These are phyloP conservation scores for Poeciliopsis occidentalis DNA, from an alignment of 2,113 vertebrate genomes.

Conservation along the genomic window DNA sequence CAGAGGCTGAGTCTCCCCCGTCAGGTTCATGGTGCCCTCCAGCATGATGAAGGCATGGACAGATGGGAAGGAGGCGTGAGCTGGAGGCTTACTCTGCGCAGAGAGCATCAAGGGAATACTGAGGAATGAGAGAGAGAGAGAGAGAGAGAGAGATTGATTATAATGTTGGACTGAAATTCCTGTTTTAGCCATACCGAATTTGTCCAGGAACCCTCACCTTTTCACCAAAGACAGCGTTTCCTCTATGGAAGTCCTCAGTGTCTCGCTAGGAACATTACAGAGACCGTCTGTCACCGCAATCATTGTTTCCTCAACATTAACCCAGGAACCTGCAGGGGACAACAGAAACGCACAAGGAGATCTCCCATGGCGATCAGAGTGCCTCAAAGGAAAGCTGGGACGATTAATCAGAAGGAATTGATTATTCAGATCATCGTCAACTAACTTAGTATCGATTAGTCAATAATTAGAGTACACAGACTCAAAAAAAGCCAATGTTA, in stretches of 20 bases:
- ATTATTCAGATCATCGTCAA: too few species aligned
- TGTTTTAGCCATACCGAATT: neutral
- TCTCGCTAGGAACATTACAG: constrained; percentile 78
- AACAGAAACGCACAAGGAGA: neutral
- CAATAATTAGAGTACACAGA: too few species aligned
- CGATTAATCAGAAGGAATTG: too few species aligned
- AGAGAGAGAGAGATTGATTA: neutral
- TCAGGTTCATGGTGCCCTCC: constrained; percentile 98
- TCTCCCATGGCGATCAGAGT: neutral
- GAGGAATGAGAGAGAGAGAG: constrained; percentile 1
- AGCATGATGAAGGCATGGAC: constrained; percentile 93
- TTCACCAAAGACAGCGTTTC: constrained; percentile 87
- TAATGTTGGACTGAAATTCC: neutral
- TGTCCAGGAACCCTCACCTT: constrained; percentile 77
- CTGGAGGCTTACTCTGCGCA: constrained; percentile 81
- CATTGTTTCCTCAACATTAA: constrained; percentile 87
- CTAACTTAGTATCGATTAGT: too few species aligned
- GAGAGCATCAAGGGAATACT: constrained; percentile 93
- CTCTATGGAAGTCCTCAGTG: constrained; percentile 85
- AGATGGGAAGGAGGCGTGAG: constrained; percentile 89
- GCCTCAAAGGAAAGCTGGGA: neutral
- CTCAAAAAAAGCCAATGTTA: too few species aligned
- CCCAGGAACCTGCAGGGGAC: constrained; percentile 85
- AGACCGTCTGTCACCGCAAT: constrained; percentile 86
- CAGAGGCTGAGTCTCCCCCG: constrained; percentile 90